Evolutionary conservation across 2,888 invertebrate species (phyloP), one percentile per base, ranked within the genome.

Genomic region (Lampropteryx suffumata): DNA sequence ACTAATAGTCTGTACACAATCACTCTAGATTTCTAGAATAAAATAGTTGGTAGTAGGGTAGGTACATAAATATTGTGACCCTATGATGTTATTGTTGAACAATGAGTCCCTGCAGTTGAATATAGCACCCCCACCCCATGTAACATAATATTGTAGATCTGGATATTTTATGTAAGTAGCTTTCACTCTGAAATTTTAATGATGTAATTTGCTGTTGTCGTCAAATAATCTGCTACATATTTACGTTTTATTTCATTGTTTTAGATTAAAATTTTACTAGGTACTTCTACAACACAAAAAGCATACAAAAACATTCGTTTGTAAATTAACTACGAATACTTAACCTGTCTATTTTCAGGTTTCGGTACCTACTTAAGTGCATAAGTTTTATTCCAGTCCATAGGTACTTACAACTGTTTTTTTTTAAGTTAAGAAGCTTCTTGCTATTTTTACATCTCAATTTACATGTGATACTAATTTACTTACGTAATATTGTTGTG

Each of bases 401-500:
- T 34, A 11, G n/a, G n/a, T n/a, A n/a, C n/a, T n/a, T n/a, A n/a
- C 14, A 35, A 35, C 4, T 34, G 21, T 34, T 5, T 17, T 3
- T n/a, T 17, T 26, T 10, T 12, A 9, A 10, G 8, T 17, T 10
- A 5, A 46, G 32, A 35, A 46, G 46, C n/a, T n/a, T 50, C 48
- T 53, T 57, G 49, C 50, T 39, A 48, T 51, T 33, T 50, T 46
- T 51, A 49, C 27, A 41, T 53, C 27, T 52, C 28, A 50, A 55
- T n/a, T n/a, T n/a, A n/a, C n/a, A n/a, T n/a, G n/a, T n/a, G n/a
- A n/a, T n/a, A n/a, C n/a, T n/a, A 50, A 17, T 39, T 49, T 59
- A 50, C 53, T 40, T 39, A 52, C 59, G 57, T 61, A 59, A 59
- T 61, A 61, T n/a, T n/a, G n/a, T n/a, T n/a, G n/a, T n/a, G n/a